Base-by-base conservation (phyloP, 2,888 invertebrate species). In the Gerris lacustris region DNA sequence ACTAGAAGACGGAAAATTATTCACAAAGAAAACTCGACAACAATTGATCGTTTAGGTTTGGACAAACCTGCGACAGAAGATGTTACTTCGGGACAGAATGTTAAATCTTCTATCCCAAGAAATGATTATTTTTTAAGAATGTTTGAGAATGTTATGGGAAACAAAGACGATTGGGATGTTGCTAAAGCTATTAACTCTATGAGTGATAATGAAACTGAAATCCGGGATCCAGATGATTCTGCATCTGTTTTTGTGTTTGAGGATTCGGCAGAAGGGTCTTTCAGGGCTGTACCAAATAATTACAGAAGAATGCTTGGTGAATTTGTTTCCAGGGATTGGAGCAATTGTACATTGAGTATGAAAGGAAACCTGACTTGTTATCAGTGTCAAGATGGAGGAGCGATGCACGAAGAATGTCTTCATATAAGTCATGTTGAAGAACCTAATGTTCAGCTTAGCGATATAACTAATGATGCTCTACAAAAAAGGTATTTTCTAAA, bases 131-230 rank as follows among this genome's bases (percentile, higher is more conserved):
- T 64, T 17, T 64, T 64, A 6, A 64, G 31, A 18, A n/a, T 64
- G 5, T 64, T 64, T 17, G 17, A 17, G 9, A 31, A 64, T 9
- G 17, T 18, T 2, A 31, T 31, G 31, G 31, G 31, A 31, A 31
- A 31, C 31, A 31, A 31, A 31, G 31, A 31, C 31, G 64, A 64
- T 9, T 64, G 7, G 9, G 64, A 64, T n/a, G 31, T 64, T 18
- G 64, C 64, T n/a, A 64, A 17, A 18, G 64, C 64, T 9, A 64
- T 64, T 64, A 64, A 64, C 18, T 9, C 64, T 17, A 64, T 64
- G 64, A 64, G n/a, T 17, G 17, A n/a, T 9, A n/a, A 62, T 62
- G 4, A 11, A 62, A 62, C n/a, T 62, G 62, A n/a, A 31, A 31
- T 31, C 31, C 9, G 55, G 15, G 55, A 55, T 15, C 11, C 9